A percentile compares a stretch with the other conserved stretches of the same genome.
Evolutionary conservation across 2,113 vertebrate genomes (phyloP).

Genomic region (Sinocyclocheilus maitianheensis): DNA sequence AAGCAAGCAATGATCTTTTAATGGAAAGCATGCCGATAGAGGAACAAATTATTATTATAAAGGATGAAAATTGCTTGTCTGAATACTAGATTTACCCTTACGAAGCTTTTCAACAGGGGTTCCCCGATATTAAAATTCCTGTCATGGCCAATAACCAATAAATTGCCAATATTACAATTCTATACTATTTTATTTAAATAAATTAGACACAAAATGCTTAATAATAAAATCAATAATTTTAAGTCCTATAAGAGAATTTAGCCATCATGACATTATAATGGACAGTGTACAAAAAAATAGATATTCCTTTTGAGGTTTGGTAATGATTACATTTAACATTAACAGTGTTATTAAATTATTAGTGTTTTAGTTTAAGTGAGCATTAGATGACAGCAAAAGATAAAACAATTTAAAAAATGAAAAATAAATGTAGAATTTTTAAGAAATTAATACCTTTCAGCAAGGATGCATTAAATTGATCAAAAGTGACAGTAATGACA

Average conservation of each 20-base stretch:
- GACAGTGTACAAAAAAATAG: too few relatives aligned
- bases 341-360: too few relatives aligned
- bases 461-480: not conserved
- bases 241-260: not conserved
- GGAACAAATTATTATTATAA: constrained; percentile 38
- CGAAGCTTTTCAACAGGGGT: not conserved
- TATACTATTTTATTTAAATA: not conserved
- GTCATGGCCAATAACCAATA: not conserved
- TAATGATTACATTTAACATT: too few relatives aligned
- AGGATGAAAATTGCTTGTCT: not conserved
- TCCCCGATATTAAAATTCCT: too few relatives aligned
- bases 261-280: too few relatives aligned
- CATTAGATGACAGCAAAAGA: too few relatives aligned
- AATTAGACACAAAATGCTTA: not conserved
- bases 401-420: too few relatives aligned
- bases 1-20: not conserved
- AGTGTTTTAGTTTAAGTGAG: too few relatives aligned
- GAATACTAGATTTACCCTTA: not conserved
- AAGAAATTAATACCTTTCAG: not conserved
- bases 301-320: too few relatives aligned
- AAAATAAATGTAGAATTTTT: too few relatives aligned
- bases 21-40: constrained; percentile 27
- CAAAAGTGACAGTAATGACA: not conserved
- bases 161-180: not conserved
- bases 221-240: not conserved